Percentiles rank a stretch among this genome's conserved stretches.
Conservation (phyloP, 2,113 vertebrate species). For the Oncorhynchus keta region DNA sequence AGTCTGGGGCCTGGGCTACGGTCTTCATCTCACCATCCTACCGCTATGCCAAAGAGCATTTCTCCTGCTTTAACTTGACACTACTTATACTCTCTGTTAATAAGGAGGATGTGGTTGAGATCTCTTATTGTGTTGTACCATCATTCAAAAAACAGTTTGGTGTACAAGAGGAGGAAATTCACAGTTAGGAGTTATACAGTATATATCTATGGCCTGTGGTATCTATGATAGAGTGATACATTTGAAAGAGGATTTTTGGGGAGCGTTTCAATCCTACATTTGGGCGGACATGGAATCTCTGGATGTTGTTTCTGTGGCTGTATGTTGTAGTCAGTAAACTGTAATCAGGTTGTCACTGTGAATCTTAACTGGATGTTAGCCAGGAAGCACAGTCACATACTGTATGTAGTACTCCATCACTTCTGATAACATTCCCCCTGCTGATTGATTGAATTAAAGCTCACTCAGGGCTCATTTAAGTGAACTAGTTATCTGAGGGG, state of each 20-base stretch:
- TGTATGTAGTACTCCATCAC: too few relatives aligned
- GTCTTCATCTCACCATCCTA: conserved; percentile 16
- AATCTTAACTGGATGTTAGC: too few relatives aligned
- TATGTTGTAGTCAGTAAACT: too few relatives aligned
- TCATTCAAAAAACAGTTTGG: background rate
- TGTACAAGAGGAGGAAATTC: background rate
- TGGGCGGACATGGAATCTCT: too few relatives aligned
- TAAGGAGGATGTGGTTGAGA: background rate
- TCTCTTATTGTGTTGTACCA: background rate
- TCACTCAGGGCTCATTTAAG: conserved; percentile 15
- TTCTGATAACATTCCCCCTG: conserved; percentile 36
- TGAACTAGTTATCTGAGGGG: background rate
- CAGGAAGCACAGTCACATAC: conserved; percentile 25
- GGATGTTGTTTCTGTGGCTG: too few relatives aligned
- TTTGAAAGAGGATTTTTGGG: too few relatives aligned
- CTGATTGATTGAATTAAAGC: conserved; percentile 39
- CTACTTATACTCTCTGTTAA: background rate
- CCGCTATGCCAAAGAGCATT: conserved; percentile 1
- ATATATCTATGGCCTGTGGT: too few relatives aligned
- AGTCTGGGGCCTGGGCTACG: conserved; percentile 10
- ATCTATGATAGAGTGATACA: too few relatives aligned
- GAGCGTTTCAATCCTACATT: too few relatives aligned
- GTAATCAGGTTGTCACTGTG: too few relatives aligned
- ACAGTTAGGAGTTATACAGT: background rate
- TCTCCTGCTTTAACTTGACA: background rate